Evolutionary conservation across 2,797 vertebrate species (phyloP).

Genomic region (Pelobates cultripes): DNA sequence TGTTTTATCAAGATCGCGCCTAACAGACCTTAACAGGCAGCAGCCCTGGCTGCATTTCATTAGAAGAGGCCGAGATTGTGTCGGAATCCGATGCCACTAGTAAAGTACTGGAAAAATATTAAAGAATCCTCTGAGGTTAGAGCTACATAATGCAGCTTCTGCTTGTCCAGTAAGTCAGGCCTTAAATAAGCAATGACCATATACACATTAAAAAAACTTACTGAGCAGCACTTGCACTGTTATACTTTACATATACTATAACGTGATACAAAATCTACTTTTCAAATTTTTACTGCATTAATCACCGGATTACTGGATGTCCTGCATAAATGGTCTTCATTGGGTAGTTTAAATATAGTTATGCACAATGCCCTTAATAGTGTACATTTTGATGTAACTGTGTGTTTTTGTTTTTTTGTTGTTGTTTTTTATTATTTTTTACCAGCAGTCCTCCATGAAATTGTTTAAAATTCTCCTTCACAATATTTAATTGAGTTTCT

Average conservation of each 20-base stretch:
- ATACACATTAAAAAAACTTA: no score
- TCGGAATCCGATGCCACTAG: not conserved
- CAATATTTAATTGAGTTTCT: conserved; percentile 54
- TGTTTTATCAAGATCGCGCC: conserved; percentile 6
- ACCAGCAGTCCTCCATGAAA: conserved; percentile 2
- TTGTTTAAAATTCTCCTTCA: conserved; percentile 38
- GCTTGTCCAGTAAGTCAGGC: no score
- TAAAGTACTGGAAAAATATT: not conserved
- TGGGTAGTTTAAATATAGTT: no score
- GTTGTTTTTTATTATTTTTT: not conserved
- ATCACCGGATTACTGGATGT: no score
- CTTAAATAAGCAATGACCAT: no score
- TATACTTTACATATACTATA: no score
- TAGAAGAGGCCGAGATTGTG: not conserved
- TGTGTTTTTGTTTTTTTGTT: conserved; percentile 9
- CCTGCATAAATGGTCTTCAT: no score
- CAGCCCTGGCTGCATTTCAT: not conserved
- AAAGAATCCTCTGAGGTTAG: not conserved
- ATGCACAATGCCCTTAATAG: not conserved
- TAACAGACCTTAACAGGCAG: conserved; percentile 1
- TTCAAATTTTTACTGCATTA: no score
- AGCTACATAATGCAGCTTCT: no score
- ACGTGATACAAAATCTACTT: no score
- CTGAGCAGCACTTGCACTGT: no score
- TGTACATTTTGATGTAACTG: conserved; percentile 5